These are phyloP conservation scores for Scomber japonicus DNA, from an alignment of 2,113 vertebrate genomes.

Conservation along the genomic window DNA sequence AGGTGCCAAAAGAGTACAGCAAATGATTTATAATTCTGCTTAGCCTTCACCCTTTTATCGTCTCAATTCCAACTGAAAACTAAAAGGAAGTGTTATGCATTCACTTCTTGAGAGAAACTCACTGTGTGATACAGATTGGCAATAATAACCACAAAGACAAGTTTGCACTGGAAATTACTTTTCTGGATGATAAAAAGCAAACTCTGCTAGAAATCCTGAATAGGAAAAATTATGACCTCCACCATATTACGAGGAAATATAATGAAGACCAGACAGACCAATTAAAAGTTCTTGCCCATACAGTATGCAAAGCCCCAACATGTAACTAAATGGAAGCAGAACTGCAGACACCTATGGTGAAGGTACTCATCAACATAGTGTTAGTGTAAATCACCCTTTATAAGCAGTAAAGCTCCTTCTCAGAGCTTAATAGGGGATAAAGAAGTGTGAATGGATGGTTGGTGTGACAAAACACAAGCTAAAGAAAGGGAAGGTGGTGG, in stretches of 20 bases:
- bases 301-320: constrained; percentile 3
- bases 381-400: constrained; percentile 36
- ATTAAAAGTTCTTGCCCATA: constrained; percentile 31
- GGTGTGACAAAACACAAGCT: constrained; percentile 16
- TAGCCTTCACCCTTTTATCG: constrained; percentile 13
- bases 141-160: constrained; percentile 9
- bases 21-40: constrained; percentile 11
- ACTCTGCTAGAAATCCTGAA: constrained; percentile 8
- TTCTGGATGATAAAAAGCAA: not conserved
- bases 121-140: not conserved
- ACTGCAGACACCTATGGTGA: constrained; percentile 6
- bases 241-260: constrained; percentile 1
- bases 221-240: constrained; percentile 10
- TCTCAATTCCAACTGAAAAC: not conserved
- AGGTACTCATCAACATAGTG: not conserved
- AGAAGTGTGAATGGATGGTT: not conserved
- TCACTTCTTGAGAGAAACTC: constrained; percentile 15
- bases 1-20: not conserved
- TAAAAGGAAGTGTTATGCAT: constrained; percentile 14
- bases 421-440: constrained; percentile 19
- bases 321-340: constrained; percentile 29
- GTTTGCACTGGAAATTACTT: constrained; percentile 22
- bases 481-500: not conserved
- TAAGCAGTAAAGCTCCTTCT: constrained; percentile 9
- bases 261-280: constrained; percentile 48